Base-by-base conservation (phyloP, 1,140 invertebrate species). In the Panonychus citri region DNA sequence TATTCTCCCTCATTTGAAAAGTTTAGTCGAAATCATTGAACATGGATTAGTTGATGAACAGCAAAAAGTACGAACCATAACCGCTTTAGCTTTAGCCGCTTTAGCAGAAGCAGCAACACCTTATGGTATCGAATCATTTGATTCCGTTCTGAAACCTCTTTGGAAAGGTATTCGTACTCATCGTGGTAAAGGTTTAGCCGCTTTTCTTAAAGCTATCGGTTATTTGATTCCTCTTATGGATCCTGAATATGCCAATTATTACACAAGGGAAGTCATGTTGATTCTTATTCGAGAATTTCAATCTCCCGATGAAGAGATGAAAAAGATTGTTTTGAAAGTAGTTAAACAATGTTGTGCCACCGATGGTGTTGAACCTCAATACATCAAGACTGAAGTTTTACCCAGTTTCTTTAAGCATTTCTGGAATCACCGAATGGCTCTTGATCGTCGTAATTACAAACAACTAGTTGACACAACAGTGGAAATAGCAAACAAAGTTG, bases 301-400 rank as follows among this genome's bases (percentile, higher is more conserved):
- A 69, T 97, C 93, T 49, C 94, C 95, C 3, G 95, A 99, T 72
- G 95, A 99, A 72, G 95, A 99, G 77, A 99, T 99, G 95, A 99
- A 99, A 68, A 99, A 99, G 68, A 99, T 99, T 73, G 95, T 99
- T 1, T 75, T 99, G 40, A 99, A 99, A 75, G 85, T 98, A 59
- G 95, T 99, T n/a, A 99, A 99, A 70, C 95, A 99, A 71, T 99
- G 95, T 73, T 99, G 94, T 70, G 91, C 86, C 15, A 99, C 95
- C 0, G 95, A 99, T 74, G 95, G 95, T 82, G 95, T 99, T 26
- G 94, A 98, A 69, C 80, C 94, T 0, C 85, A 94, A 62, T 99
- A 99, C 62, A 99, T 99, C 61, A 96, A 96, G 72, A 90, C 96
- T 65, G 94, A 99, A 71, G 97, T 99, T 62, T 72, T 99, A 55